Conservation (phyloP, 2,888 invertebrate species). For the Hypena proboscidalis region DNA sequence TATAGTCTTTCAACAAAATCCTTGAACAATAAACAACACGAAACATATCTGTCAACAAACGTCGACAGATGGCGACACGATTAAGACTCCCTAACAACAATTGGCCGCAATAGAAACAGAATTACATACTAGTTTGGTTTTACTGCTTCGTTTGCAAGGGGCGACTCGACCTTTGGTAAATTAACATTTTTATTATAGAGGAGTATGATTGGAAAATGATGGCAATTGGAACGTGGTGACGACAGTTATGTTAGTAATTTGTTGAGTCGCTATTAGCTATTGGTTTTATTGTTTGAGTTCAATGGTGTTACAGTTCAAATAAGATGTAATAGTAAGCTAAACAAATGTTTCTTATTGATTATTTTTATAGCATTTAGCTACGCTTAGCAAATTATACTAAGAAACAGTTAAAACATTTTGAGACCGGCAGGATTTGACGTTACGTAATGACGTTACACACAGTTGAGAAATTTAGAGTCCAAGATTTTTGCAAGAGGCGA, state of each 20-base stretch:
- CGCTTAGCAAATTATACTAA: too few relatives aligned
- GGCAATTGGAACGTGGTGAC: constrained; percentile 15
- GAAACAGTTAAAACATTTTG: too few relatives aligned
- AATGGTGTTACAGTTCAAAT: not conserved
- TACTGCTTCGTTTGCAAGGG: constrained; percentile 20
- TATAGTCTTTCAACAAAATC: too few relatives aligned
- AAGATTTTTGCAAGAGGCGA: too few relatives aligned
- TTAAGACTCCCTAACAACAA: constrained; percentile 44
- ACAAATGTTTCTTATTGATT: too few relatives aligned
- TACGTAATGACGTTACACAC: too few relatives aligned
- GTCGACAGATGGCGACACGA: constrained; percentile 50
- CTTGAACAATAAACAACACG: not conserved
- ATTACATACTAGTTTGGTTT: constrained; percentile 46
- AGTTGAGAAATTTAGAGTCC: too few relatives aligned
- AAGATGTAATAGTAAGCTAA: too few relatives aligned
- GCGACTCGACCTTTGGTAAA: constrained; percentile 25
- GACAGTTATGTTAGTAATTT: not conserved
- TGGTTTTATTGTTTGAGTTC: too few relatives aligned
- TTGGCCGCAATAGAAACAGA: constrained; percentile 50
- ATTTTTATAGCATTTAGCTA: too few relatives aligned
- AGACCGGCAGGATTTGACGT: too few relatives aligned
- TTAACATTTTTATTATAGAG: constrained; percentile 41
- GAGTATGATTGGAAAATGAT: constrained; percentile 35
- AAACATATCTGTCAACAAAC: constrained; percentile 8
- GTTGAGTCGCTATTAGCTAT: not conserved